These are phyloP conservation scores for human DNA, from an alignment of 2,113 vertebrate genomes.

Conservation along the genomic window GRCh38 chr1:69731501-69732000, in stretches of 20 bases:
- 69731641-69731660: constrained; percentile 51
- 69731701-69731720: constrained; percentile 47
- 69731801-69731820: constrained; percentile 35
- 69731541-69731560: background rate
- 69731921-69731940: background rate
- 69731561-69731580: background rate
- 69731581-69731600: background rate
- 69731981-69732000: background rate
- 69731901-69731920: background rate
- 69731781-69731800: constrained; percentile 34
- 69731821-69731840: constrained; percentile 19
- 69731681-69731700: constrained; percentile 47
- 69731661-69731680: constrained; percentile 43
- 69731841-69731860: background rate
- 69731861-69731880: background rate
- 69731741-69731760: constrained; percentile 41
- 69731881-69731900: background rate
- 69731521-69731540: background rate
- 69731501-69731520: background rate
- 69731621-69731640: constrained; percentile 17
- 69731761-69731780: constrained; percentile 12
- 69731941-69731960: background rate
- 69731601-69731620: background rate
- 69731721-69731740: constrained; percentile 56
- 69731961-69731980: background rate